These are phyloP conservation scores for Herpailurus yagouaroundi DNA, from an alignment of 2,113 vertebrate genomes.

Conservation along the genomic window DNA sequence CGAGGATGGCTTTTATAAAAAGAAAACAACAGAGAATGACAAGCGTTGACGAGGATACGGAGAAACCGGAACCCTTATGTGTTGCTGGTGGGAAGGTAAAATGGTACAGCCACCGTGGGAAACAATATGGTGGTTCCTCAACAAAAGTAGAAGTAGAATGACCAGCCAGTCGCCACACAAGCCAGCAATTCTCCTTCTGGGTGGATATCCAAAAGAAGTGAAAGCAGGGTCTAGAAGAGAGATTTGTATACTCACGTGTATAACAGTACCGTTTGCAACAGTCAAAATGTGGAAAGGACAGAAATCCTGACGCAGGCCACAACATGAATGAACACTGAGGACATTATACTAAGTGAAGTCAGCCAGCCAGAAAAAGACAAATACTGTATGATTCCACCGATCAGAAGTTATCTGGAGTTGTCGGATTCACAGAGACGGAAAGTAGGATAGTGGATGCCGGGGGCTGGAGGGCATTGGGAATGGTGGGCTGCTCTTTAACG, in stretches of 20 bases:
- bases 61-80: background rate
- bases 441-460: background rate
- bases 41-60: constrained; percentile 15
- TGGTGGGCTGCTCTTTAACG: background rate
- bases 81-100: constrained; percentile 11
- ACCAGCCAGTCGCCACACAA: background rate
- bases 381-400: background rate
- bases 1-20: background rate
- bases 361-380: background rate
- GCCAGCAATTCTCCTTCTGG: background rate
- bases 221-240: background rate
- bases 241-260: background rate
- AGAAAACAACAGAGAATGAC: background rate
- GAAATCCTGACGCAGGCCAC: background rate
- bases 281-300: background rate
- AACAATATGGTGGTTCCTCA: background rate
- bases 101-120: background rate
- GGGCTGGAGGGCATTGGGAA: background rate
- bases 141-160: background rate
- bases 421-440: background rate
- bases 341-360: constrained; percentile 27
- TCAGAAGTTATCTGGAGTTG: background rate
- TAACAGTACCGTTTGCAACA: constrained; percentile 19
- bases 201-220: background rate
- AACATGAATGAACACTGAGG: background rate